phyloP scores from a whole-genome alignment of 2,888 invertebrate species.

The Molorchus minor region DNA sequence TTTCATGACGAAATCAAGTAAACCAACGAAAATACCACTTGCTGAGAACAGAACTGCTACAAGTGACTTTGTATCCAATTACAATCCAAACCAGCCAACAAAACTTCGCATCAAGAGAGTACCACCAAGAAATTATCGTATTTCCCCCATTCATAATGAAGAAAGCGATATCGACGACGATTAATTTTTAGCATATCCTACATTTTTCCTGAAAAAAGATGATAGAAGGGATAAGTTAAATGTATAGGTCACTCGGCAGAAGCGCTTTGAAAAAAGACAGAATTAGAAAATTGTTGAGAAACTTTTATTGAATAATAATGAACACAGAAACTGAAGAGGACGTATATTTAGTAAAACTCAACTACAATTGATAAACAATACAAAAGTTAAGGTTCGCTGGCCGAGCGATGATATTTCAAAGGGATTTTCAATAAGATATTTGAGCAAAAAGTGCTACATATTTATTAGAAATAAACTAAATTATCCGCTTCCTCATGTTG shows the following conservation, averaged over 20 bases:
- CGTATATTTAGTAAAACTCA: not conserved
- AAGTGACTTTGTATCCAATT: not conserved
- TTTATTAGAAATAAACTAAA: not conserved
- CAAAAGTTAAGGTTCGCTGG: not conserved
- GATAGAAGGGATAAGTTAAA: too few relatives aligned
- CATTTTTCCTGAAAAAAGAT: too few relatives aligned
- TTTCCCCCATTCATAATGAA: constrained; percentile 1
- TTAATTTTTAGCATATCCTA: too few relatives aligned
- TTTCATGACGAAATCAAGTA: too few relatives aligned
- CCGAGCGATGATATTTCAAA: too few relatives aligned
- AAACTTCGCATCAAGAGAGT: constrained; percentile 2
- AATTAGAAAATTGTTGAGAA: too few relatives aligned
- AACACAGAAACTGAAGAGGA: too few relatives aligned
- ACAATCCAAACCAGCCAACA: constrained; percentile 1
- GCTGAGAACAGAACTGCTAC: too few relatives aligned
- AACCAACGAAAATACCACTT: too few relatives aligned
- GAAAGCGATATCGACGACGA: constrained; percentile 3
- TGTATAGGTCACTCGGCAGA: too few relatives aligned
- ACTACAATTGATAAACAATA: not conserved
- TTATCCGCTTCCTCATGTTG: not conserved
- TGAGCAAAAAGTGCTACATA: not conserved
- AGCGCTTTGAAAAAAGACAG: too few relatives aligned
- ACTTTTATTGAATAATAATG: too few relatives aligned
- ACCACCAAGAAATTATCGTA: not conserved
- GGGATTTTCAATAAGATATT: not conserved